Evolutionary conservation across 2,113 vertebrate genomes (phyloP).

Genomic region (Bambusicola thoracicus): DNA sequence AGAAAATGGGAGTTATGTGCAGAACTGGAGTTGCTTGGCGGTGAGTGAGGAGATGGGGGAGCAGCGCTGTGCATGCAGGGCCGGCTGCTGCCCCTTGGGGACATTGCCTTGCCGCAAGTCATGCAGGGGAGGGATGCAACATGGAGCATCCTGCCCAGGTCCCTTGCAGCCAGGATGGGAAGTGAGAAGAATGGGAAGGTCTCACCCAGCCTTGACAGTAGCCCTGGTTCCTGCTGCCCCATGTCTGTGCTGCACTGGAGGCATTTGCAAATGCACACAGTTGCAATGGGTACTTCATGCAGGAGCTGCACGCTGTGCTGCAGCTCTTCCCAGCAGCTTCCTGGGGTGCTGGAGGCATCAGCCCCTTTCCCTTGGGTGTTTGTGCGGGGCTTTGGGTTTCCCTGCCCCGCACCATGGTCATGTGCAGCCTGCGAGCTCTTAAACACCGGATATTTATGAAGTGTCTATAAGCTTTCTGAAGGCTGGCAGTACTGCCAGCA

Average conservation of each 20-base stretch:
- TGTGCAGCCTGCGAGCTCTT: background rate
- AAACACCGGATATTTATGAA: background rate
- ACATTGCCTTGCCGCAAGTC: too few relatives aligned
- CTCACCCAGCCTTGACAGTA: background rate
- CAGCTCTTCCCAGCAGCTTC: background rate
- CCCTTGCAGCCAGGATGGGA: background rate
- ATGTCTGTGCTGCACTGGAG: rapidly evolving
- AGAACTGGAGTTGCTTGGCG: background rate
- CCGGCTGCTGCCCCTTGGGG: background rate
- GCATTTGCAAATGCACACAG: too few relatives aligned
- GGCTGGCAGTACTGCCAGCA: background rate
- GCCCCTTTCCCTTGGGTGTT: rapidly evolving
- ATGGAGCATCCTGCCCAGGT: background rate
- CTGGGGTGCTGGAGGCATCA: rapidly evolving
- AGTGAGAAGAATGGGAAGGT: background rate
- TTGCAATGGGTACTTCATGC: background rate
- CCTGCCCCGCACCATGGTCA: background rate
- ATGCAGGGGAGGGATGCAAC: background rate
- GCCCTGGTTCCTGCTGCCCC: background rate
- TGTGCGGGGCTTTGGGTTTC: background rate
- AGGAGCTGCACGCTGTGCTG: background rate
- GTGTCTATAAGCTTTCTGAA: background rate
- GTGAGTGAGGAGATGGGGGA: background rate
- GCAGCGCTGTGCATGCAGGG: background rate
- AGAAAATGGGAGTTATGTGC: background rate